A percentile compares a stretch with the other conserved stretches of the same genome.
These are phyloP conservation scores for Eolophus roseicapilla DNA, from an alignment of 2,113 vertebrate genomes.

Conservation along the genomic window DNA sequence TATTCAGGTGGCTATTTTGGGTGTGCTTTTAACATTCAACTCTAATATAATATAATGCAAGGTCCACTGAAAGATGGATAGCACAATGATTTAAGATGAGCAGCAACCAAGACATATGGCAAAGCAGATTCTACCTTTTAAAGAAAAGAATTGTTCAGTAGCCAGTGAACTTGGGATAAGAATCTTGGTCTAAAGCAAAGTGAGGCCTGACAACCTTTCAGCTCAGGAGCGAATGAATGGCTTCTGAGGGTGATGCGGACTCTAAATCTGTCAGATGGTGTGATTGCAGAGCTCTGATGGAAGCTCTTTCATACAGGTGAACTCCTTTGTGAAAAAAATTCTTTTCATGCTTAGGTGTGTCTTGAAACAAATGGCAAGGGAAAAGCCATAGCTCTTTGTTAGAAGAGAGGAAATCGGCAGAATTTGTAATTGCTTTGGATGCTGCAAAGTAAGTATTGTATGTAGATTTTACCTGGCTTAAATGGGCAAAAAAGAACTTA, in stretches of 20 bases:
- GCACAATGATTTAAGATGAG: background rate
- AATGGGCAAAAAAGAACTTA: background rate
- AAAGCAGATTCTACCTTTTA: background rate
- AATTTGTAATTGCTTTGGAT: background rate
- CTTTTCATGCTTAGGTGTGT: background rate
- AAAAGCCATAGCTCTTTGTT: slow-evolving; percentile 4
- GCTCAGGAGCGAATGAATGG: slow-evolving; percentile 30
- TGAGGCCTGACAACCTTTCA: slow-evolving; percentile 35
- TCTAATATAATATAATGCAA: background rate
- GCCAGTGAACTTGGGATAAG: background rate
- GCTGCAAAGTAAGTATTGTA: background rate
- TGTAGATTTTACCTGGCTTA: background rate
- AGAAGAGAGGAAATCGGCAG: background rate
- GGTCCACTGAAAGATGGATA: background rate
- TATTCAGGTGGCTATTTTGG: background rate
- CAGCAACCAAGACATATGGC: background rate
- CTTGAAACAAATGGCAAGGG: background rate
- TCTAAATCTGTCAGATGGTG: slow-evolving; percentile 44
- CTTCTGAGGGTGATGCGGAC: background rate
- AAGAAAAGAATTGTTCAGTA: background rate
- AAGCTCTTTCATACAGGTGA: slow-evolving; percentile 24
- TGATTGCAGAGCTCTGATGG: slow-evolving; percentile 40
- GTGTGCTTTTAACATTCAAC: background rate
- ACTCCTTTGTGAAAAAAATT: slow-evolving; percentile 16
- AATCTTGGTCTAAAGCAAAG: background rate